Conservation (phyloP, 2,888 invertebrate genomes). For the Minunthozetes semirufus region DNA sequence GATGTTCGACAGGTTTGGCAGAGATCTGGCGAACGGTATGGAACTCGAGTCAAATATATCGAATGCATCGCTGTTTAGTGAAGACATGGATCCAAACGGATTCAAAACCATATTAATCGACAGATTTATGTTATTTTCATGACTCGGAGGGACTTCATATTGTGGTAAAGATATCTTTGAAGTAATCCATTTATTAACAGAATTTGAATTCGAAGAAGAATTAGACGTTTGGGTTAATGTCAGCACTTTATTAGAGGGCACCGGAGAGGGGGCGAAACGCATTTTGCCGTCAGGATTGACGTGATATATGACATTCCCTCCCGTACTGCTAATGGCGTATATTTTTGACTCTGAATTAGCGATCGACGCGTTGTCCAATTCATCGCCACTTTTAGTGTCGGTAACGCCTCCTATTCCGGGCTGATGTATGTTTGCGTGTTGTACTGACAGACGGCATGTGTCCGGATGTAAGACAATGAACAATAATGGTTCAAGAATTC, state of each 20-base stretch:
- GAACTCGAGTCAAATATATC: conserved; percentile 36
- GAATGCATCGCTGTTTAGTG: conserved; percentile 46
- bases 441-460: conserved; percentile 72
- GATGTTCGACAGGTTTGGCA: conserved; percentile 39
- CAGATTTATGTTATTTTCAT: conserved; percentile 46
- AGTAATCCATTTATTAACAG: conserved; percentile 49
- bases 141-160: conserved; percentile 53
- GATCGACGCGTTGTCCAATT: conserved; percentile 30
- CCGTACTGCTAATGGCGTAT: conserved; percentile 72
- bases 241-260: conserved; percentile 52
- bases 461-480: conserved; percentile 67
- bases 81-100: conserved; percentile 53
- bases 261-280: conserved; percentile 39
- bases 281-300: conserved; percentile 46
- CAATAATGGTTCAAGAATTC: conserved; percentile 69
- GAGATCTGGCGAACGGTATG: conserved; percentile 38
- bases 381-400: conserved; percentile 31
- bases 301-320: conserved; percentile 62
- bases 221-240: conserved; percentile 51
- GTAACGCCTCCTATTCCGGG: neutral
- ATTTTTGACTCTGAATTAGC: conserved; percentile 55
- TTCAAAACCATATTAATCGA: conserved; percentile 62
- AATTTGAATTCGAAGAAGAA: conserved; percentile 42
- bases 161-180: conserved; percentile 46
- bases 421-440: conserved; percentile 54